A percentile compares a stretch with the other conserved stretches of the same genome.
phyloP scores from a whole-genome alignment of 2,113 vertebrate species.

The Ceuthmochares aereus region DNA sequence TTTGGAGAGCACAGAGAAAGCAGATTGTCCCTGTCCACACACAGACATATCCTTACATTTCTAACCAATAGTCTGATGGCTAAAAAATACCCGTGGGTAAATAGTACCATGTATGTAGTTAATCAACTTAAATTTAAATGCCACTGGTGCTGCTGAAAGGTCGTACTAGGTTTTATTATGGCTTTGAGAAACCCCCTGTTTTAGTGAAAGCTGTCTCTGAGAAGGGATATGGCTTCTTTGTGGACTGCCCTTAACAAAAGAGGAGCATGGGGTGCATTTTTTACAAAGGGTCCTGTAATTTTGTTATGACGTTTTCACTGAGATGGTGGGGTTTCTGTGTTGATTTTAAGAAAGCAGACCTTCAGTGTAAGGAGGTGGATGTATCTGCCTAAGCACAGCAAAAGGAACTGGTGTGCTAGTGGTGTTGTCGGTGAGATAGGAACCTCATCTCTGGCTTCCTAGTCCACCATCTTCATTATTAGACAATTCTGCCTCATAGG shows the following conservation, averaged over 20 bases:
- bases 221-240: neutral
- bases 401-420: neutral
- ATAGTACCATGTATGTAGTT: constrained; percentile 18
- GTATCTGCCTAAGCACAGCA: neutral
- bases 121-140: constrained; percentile 54
- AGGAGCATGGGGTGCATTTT: neutral
- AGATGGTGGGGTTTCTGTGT: neutral
- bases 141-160: neutral
- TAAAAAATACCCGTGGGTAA: neutral
- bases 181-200: neutral
- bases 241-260: neutral
- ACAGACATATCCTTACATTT: neutral
- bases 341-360: neutral
- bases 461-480: constrained; percentile 22
- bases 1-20: neutral
- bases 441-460: neutral
- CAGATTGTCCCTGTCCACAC: neutral
- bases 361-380: fast-evolving
- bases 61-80: neutral
- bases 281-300: neutral
- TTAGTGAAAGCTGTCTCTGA: neutral
- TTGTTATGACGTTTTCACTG: neutral
- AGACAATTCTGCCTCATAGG: constrained; percentile 20
- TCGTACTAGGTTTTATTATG: neutral
- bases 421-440: neutral